Evolutionary conservation across 1,140 invertebrate species (phyloP).

Genomic region (Cyclina sinensis): DNA sequence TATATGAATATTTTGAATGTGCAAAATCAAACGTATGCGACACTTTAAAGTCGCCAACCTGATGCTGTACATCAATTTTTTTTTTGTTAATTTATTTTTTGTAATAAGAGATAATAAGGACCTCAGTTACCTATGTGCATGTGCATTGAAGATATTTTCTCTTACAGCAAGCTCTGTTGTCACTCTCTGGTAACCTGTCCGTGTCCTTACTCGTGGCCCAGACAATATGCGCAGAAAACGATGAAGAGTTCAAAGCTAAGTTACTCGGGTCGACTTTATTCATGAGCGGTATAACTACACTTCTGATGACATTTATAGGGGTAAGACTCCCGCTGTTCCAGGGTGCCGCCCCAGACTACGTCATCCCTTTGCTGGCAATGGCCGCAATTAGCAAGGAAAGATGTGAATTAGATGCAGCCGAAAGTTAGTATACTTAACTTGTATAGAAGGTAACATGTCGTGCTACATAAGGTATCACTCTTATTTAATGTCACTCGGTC

Average conservation of each 20-base stretch:
- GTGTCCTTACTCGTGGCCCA: conserved; percentile 72
- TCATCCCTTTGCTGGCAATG: conserved; percentile 76
- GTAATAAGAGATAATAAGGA: background rate
- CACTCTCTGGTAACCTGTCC: conserved; percentile 70
- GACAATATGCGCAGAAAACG: conserved; percentile 72
- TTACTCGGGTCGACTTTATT: conserved; percentile 75
- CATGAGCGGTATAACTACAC: conserved; percentile 76
- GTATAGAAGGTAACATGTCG: no score
- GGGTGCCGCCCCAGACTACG: conserved; percentile 75
- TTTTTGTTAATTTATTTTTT: background rate
- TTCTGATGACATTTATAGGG: conserved; percentile 66
- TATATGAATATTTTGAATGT: no score
- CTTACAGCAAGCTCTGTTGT: conserved; percentile 69
- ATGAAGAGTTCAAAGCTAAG: conserved; percentile 72
- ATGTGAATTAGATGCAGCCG: conserved; percentile 24
- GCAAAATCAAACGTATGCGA: no score
- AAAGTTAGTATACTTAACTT: no score
- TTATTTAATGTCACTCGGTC: no score
- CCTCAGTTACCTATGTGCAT: background rate
- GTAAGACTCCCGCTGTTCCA: conserved; percentile 77
- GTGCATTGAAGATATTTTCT: background rate
- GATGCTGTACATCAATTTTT: no score
- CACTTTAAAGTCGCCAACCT: background rate
- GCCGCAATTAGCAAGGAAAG: conserved; percentile 67
- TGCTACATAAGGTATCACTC: no score